Evolutionary conservation across 1,140 invertebrate species (phyloP), one percentile per base, ranked within the genome.

Genomic region (Drosophila nigrodunni): DNA sequence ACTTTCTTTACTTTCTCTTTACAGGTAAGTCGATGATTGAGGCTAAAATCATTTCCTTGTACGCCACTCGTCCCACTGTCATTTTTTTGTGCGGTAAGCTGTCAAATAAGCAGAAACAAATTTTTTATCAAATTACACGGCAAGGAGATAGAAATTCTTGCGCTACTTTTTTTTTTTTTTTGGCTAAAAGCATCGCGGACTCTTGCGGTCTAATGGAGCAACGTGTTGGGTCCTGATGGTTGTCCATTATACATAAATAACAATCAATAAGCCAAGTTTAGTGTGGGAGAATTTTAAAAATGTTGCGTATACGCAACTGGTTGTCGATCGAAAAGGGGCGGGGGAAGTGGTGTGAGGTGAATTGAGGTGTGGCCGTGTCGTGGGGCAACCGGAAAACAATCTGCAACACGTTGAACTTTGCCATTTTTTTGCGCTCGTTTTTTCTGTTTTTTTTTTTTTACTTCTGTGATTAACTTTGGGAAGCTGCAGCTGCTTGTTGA

Each of bases 381-480:
- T 30, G 25, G 13, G n/a, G 34, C 21, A 65, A 62, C 34, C 10
- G 44, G 35, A 78, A 80, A 85, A 85, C 81, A 85, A 85, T 80
- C 81, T 74, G 62, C 77, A 88, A 88, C 83, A 82, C 66, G 69
- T 77, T 80, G 73, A 82, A 77, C 83, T 70, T 82, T 88, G 83
- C 69, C 61, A 88, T 82, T 81, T 87, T 78, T 62, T 46, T 44
- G 37, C 58, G 10, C 3, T 6, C 2, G 44, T 59, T 80, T 64
- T 66, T 44, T 15, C 15, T 15, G 15, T 15, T 44, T 34, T 50
- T 52, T 54, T 54, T 54, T 54, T 47, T 15, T 44, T 30, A 25
- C 30, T 52, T 52, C n/a, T 69, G 66, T 86, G 78, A 83, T 83
- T 85, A 83, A 81, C 71, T 86, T 81, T 83, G 47, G 37, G 55